Base-by-base conservation (phyloP, 2,888 invertebrate genomes). In the Drosophila diplacantha region DNA sequence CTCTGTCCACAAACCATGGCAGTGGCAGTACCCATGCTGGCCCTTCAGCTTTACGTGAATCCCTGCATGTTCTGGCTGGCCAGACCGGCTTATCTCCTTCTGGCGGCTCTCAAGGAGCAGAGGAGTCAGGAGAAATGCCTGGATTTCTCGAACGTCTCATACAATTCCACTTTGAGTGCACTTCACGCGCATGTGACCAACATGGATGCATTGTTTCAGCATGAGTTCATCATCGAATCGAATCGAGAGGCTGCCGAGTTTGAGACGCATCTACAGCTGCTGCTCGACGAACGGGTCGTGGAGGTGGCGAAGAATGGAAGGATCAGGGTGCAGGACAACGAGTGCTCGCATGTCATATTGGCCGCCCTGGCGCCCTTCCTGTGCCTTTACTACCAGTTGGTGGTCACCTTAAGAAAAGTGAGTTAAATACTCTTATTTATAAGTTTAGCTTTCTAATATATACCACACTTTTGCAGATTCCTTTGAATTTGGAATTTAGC, bases 1-100 rank as follows among this genome's bases (percentile, higher is more conserved):
- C 85, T 95, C 22, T 89, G 90, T 16, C 90, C 92, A 11, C 89
- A 91, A 71, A 93, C 93, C 0, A 93, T 95, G 92, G 90, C 90
- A 41, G 88, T 90, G 60, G 92, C 93, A 0, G 91, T 95, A 29
- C 93, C 95, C 0, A 89, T 92, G 50, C 89, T 95, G 35, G 92
- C 93, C 83, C 86, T 95, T 35, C 93, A 94, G 85, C 88, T 94
- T 69, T 95, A 95, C 82, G 91, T 93, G 35, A 95, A 95, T 89
- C 93, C 95, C 0, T 90, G 91, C 31, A 88, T 95, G 69, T 92
- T 93, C 82, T 93, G 92, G 88, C 82, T 95, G 22, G 90, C 92
- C 32, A 91, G 92, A 69, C 90, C 92, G 1, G 92, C 93, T 0
- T 87, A 93, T 41, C 84, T 93, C 50, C 87, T 90, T 32, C 74